A percentile compares a stretch with the other conserved stretches of the same genome.
Evolutionary conservation across 2,888 invertebrate species (phyloP).

Genomic region (Crepidodera aurea): DNA sequence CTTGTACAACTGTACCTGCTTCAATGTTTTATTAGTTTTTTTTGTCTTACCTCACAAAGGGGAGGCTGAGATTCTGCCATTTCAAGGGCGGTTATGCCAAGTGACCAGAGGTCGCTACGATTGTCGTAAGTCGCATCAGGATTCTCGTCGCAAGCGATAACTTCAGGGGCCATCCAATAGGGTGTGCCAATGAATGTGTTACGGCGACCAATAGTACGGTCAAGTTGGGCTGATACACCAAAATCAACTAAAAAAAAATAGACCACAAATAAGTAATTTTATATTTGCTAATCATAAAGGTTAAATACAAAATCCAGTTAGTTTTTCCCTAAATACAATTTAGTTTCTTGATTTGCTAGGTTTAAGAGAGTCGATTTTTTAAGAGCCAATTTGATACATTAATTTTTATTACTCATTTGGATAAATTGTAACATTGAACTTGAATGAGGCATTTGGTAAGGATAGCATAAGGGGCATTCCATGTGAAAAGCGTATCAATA

Average conservation of each 20-base stretch:
- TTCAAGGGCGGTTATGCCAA: constrained; percentile 97
- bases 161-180: constrained; percentile 99
- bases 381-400: no score
- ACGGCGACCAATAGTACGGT: constrained; percentile 97
- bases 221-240: constrained; percentile 98
- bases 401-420: no score
- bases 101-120: constrained; percentile 89
- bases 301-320: not conserved
- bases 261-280: no score
- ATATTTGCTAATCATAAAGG: not conserved
- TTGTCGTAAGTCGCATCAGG: constrained; percentile 99
- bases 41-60: constrained; percentile 79
- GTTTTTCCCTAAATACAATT: no score
- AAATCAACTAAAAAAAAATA: constrained; percentile 82
- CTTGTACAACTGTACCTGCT: no score
- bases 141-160: constrained; percentile 99
- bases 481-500: no score
- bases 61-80: constrained; percentile 99
- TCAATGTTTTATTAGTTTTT: no score
- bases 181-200: constrained; percentile 99
- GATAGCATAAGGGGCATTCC: no score
- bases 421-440: no score
- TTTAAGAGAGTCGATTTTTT: no score
- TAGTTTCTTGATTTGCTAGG: no score
- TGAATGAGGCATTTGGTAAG: no score